A percentile compares a stretch with the other conserved stretches of the same genome.
These are phyloP conservation scores for Peromyscus polionotus DNA, from an alignment of 2,113 vertebrate species.

Conservation along the genomic window DNA sequence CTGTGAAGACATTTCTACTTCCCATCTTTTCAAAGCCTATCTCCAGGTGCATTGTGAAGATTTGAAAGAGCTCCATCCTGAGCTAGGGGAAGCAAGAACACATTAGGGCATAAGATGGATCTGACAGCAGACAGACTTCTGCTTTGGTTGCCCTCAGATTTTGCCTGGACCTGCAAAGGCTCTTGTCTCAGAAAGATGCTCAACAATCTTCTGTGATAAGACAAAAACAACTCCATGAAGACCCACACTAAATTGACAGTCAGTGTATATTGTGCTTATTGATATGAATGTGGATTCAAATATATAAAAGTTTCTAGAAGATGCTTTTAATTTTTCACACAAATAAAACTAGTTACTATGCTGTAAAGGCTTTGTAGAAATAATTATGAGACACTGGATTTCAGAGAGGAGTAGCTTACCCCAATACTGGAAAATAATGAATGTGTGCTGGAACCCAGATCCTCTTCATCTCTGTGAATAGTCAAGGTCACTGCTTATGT, in stretches of 20 bases:
- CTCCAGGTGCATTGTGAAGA: background rate
- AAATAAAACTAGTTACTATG: background rate
- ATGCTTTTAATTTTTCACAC: background rate
- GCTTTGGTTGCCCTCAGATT: background rate
- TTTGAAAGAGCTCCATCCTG: fast-evolving
- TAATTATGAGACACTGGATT: background rate
- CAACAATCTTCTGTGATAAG: background rate
- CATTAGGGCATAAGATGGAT: fast-evolving
- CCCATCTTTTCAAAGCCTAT: background rate
- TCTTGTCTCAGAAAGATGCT: background rate
- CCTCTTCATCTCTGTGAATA: background rate
- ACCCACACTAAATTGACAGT: fast-evolving
- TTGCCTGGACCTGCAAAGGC: fast-evolving
- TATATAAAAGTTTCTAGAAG: background rate
- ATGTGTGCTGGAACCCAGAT: background rate
- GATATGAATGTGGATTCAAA: background rate
- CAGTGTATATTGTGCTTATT: background rate
- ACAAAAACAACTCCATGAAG: background rate
- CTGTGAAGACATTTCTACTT: background rate
- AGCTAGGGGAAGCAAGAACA: fast-evolving
- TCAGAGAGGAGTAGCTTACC: background rate
- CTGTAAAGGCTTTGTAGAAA: background rate
- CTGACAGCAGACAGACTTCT: fast-evolving
- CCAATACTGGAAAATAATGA: background rate
- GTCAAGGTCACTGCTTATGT: background rate